Evolutionary conservation across 92 coral and sea anemone species (phyloP).

Genomic region (Micromussa lordhowensis): DNA sequence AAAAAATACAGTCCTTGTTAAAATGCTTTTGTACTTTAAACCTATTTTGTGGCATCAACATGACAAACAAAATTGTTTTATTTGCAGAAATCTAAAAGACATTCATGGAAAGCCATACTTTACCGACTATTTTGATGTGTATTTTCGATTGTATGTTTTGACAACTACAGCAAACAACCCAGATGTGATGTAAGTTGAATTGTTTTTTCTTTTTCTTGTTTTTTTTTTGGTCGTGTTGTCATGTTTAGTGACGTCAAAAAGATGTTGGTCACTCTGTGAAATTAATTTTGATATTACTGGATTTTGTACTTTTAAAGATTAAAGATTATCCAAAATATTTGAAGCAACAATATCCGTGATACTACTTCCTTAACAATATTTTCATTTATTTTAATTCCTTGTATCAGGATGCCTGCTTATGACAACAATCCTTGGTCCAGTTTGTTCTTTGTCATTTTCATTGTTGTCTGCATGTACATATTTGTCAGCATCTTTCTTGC

Average conservation of each 20-base stretch:
- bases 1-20: no score
- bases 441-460: constrained; percentile 83
- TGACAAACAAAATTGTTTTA: neutral
- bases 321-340: no score
- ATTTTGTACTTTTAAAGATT: neutral
- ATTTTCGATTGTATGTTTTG: constrained; percentile 83
- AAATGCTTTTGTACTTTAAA: no score
- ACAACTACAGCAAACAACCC: constrained; percentile 99
- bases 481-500: constrained; percentile 96
- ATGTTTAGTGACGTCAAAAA: no score
- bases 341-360: no score
- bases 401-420: constrained; percentile 92
- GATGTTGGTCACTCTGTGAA: neutral
- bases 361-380: neutral
- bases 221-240: neutral
- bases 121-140: constrained; percentile 72
- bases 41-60: no score
- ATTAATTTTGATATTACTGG: neutral
- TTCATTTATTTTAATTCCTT: neutral
- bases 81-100: constrained; percentile 83
- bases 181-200: constrained; percentile 86
- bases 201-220: neutral
- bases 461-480: constrained; percentile 94
- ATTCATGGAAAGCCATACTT: constrained; percentile 89
- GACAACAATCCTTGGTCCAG: constrained; percentile 92